Evolutionary conservation across 1,140 invertebrate genomes (phyloP).

Genomic region (Zaprionus capensis): DNA sequence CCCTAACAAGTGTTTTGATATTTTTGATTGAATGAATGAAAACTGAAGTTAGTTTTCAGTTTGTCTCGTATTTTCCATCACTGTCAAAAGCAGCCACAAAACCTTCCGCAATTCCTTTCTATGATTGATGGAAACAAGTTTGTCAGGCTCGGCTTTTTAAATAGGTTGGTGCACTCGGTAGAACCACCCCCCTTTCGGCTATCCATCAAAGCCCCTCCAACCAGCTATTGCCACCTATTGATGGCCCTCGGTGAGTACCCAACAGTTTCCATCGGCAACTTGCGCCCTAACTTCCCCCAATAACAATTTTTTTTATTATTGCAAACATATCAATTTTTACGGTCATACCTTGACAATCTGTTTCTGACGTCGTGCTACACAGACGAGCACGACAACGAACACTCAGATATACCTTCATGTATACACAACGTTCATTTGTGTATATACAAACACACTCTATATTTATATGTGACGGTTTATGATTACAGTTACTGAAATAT

Average conservation of each 20-base stretch:
- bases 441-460: not conserved
- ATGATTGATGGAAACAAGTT: constrained; percentile 57
- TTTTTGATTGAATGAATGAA: not conserved
- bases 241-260: not conserved
- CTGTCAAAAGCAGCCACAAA: constrained; percentile 24
- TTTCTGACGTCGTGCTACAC: not conserved
- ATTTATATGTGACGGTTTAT: constrained; percentile 19
- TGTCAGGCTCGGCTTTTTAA: constrained; percentile 34
- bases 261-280: constrained; percentile 45
- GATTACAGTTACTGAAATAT: constrained; percentile 4
- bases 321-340: constrained; percentile 41
- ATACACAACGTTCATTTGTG: not conserved
- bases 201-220: constrained; percentile 44
- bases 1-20: not conserved
- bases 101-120: constrained; percentile 30
- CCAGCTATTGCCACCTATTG: not conserved
- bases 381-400: not conserved
- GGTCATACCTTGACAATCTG: constrained; percentile 31
- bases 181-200: constrained; percentile 18
- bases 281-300: constrained; percentile 17
- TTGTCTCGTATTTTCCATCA: constrained; percentile 18
- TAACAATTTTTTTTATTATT: constrained; percentile 25
- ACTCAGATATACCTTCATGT: too few species aligned
- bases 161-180: constrained; percentile 5
- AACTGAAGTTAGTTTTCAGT: not conserved